phyloP scores from a whole-genome alignment of 2,113 vertebrate species.

The Emydura subglobosa region DNA sequence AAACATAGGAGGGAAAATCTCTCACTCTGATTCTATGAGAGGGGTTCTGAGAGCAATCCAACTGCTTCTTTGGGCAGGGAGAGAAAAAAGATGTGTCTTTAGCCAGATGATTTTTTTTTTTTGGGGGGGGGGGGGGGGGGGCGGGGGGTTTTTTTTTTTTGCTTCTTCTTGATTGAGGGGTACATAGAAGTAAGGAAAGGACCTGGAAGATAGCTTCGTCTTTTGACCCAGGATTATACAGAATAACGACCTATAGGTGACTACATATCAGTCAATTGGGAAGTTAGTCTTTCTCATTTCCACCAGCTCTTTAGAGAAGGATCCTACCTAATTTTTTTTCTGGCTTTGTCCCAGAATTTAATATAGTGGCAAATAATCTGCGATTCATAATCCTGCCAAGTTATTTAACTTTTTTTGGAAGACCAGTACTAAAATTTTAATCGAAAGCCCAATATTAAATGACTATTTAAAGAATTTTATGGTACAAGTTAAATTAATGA shows the following conservation, averaged over 20 bases:
- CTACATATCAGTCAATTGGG: background rate
- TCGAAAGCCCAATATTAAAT: slow-evolving; percentile 45
- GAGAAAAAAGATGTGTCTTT: background rate
- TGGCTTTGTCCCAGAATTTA: background rate
- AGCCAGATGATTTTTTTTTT: background rate
- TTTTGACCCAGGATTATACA: background rate
- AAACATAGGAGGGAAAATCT: background rate
- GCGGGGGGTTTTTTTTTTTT: too few relatives aligned
- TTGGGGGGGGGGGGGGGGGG: too few relatives aligned
- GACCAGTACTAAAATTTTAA: slow-evolving; percentile 55
- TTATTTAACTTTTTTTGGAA: slow-evolving; percentile 65
- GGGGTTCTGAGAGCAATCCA: background rate
- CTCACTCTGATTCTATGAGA: background rate
- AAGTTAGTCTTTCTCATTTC: background rate
- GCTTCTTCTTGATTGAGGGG: too few relatives aligned
- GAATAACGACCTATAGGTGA: background rate
- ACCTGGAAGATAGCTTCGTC: background rate
- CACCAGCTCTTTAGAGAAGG: slow-evolving; percentile 13
- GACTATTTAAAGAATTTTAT: slow-evolving; percentile 32
- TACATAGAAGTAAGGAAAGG: background rate
- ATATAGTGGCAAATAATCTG: slow-evolving; percentile 42
- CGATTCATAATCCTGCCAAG: slow-evolving; percentile 38
- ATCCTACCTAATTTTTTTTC: background rate
- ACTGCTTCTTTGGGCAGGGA: background rate
- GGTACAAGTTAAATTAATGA: slow-evolving; percentile 36